These are phyloP conservation scores for Galbula dea DNA, from an alignment of 2,113 vertebrate species.

Conservation along the genomic window DNA sequence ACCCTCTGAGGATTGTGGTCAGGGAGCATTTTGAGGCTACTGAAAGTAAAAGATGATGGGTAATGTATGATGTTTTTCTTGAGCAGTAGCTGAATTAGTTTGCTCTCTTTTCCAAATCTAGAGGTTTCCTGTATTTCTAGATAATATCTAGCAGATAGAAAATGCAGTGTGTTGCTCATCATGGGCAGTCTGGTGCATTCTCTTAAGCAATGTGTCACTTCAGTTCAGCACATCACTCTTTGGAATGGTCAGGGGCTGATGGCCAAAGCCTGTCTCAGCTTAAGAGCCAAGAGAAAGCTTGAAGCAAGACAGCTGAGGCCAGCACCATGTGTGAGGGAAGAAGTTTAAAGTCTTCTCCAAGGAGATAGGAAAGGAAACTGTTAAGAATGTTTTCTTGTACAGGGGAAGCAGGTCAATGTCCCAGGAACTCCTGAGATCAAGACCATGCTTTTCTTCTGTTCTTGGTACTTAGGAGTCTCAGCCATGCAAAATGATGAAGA, in stretches of 20 bases:
- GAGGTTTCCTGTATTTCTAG: neutral
- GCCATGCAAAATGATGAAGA: neutral
- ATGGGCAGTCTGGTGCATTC: neutral
- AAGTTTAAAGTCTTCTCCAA: neutral
- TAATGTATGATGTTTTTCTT: neutral
- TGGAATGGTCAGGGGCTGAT: neutral
- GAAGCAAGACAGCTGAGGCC: neutral
- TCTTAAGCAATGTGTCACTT: neutral
- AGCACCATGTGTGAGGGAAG: neutral
- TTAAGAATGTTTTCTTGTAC: neutral
- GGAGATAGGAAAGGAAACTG: neutral
- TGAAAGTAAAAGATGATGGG: neutral
- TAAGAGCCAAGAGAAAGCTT: neutral
- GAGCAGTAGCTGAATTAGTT: neutral
- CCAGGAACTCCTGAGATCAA: neutral
- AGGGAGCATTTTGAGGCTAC: neutral
- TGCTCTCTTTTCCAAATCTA: neutral
- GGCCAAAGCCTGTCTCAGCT: neutral
- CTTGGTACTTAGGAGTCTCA: neutral
- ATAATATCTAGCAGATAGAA: neutral
- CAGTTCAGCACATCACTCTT: neutral
- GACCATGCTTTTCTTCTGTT: neutral
- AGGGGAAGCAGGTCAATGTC: neutral
- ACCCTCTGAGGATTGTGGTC: neutral
- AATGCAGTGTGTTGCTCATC: neutral